phyloP scores from a whole-genome alignment of 1,140 invertebrate species.

The Ceratina calcarata region DNA sequence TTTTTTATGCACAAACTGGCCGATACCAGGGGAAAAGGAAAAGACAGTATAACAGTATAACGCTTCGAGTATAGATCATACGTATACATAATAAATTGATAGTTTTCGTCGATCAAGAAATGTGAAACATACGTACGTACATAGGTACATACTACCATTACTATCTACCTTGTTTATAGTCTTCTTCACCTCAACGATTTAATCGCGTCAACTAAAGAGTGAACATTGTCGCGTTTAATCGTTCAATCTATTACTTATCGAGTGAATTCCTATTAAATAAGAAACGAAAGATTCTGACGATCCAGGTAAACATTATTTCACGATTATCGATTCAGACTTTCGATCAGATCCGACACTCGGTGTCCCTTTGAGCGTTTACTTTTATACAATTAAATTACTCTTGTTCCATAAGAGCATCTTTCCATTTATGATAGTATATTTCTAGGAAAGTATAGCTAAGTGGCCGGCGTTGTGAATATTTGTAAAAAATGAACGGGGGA shows the following conservation, averaged over 20 bases:
- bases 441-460: conserved; percentile 7
- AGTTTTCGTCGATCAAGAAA: conserved; percentile 6
- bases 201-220: background rate
- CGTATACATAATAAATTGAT: background rate
- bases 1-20: conserved; percentile 28
- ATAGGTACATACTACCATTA: no score
- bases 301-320: background rate
- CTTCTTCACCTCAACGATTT: background rate
- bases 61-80: background rate
- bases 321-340: background rate
- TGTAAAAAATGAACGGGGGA: conserved; percentile 28
- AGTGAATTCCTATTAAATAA: background rate
- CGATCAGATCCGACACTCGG: conserved; percentile 1
- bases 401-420: background rate
- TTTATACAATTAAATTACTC: conserved; percentile 32
- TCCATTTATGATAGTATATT: conserved; percentile 9
- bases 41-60: background rate
- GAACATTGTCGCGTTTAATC: conserved; percentile 16
- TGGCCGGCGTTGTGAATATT: background rate
- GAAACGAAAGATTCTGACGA: background rate
- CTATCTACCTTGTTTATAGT: background rate
- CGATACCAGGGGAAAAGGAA: no score
- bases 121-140: background rate
- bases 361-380: conserved; percentile 45
- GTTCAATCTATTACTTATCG: conserved; percentile 1